phyloP scores from a whole-genome alignment of 2,888 invertebrate genomes.

The Cepaea hortensis region DNA sequence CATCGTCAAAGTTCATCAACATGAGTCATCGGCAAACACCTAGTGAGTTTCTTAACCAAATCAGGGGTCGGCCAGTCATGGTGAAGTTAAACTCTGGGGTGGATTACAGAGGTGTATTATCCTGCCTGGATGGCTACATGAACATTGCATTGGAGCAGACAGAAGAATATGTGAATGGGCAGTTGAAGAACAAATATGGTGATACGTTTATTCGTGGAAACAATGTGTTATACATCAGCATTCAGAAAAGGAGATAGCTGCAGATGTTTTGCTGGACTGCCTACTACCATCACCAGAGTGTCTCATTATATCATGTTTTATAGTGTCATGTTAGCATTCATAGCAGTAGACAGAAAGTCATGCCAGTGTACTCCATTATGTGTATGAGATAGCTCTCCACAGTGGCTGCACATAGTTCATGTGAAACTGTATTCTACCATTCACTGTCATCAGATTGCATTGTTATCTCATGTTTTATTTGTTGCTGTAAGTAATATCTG shows the following conservation, averaged over 20 bases:
- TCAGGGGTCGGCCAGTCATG: conserved; percentile 98
- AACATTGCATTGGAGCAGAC: conserved; percentile 99
- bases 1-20: too few relatives aligned
- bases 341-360: too few relatives aligned
- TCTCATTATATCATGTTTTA: conserved; percentile 77
- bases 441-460: too few relatives aligned
- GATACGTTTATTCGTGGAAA: conserved; percentile 99
- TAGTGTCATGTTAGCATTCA: too few relatives aligned
- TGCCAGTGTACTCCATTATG: too few relatives aligned
- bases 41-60: conserved; percentile 97
- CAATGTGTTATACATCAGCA: conserved; percentile 80
- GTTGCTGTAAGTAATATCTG: too few relatives aligned
- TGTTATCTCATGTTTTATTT: too few relatives aligned
- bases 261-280: too few relatives aligned
- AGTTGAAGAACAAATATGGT: conserved; percentile 98
- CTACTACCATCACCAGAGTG: background rate
- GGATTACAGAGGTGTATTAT: conserved; percentile 98
- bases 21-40: conserved; percentile 91
- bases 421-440: too few relatives aligned
- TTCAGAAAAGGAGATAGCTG: conserved; percentile 78
- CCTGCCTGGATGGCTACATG: conserved; percentile 99
- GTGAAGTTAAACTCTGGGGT: conserved; percentile 99
- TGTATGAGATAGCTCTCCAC: too few relatives aligned
- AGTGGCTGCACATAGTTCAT: too few relatives aligned
- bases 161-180: conserved; percentile 98